These are phyloP conservation scores for Trachurus trachurus DNA, from an alignment of 2,797 vertebrate species.

Conservation along the genomic window DNA sequence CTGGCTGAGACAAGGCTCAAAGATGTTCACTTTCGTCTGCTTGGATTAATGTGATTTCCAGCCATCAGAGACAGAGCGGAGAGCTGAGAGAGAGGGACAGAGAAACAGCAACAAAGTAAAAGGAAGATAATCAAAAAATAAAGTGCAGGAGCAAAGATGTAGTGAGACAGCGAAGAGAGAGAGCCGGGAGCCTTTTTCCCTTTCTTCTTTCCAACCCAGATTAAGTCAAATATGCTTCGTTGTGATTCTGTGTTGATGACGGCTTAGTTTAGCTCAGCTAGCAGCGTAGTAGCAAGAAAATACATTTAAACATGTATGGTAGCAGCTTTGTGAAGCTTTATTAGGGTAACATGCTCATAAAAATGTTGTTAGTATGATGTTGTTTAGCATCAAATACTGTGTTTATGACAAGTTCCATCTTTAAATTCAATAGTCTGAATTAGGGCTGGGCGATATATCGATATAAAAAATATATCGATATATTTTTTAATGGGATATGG, in stretches of 20 bases:
- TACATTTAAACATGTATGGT: not conserved
- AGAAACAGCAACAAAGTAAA: conserved; percentile 1
- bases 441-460: too few species aligned
- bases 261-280: not conserved
- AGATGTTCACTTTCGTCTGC: conserved; percentile 25
- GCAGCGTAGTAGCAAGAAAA: too few species aligned
- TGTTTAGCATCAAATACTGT: too few species aligned
- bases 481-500: too few species aligned
- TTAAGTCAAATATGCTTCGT: not conserved
- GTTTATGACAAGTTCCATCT: not conserved
- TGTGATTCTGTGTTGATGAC: not conserved
- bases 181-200: not conserved
- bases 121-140: conserved; percentile 1
- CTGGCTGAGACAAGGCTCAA: conserved; percentile 8
- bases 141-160: not conserved
- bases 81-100: not conserved
- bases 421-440: too few species aligned
- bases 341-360: too few species aligned
- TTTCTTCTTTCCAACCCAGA: not conserved
- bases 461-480: too few species aligned
- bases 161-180: not conserved
- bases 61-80: conserved; percentile 6
- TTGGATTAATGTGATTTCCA: conserved; percentile 23
- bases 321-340: too few species aligned
- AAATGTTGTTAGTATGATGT: too few species aligned